Percentiles rank a stretch among this genome's conserved stretches.
Conservation (phyloP, 2,797 vertebrate species). For the Eulemur albifrons region DNA sequence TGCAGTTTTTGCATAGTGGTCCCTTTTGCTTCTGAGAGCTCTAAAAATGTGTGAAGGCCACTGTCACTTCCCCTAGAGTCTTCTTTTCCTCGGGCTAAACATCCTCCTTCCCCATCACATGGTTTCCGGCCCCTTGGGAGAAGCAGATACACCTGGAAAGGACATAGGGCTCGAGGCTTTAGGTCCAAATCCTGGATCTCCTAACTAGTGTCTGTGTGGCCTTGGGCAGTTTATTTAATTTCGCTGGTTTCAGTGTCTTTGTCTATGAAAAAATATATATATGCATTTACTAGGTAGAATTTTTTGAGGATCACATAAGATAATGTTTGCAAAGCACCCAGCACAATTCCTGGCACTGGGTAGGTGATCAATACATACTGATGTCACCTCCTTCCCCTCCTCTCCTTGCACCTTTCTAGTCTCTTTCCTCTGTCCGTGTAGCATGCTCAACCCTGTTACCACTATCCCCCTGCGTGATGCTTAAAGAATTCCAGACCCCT, state of each 20-base stretch:
- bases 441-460: background rate
- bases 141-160: background rate
- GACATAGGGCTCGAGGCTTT: background rate
- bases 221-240: background rate
- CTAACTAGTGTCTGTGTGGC: background rate
- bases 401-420: background rate
- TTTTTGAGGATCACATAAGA: background rate
- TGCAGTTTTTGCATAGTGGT: background rate
- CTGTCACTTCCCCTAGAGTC: background rate
- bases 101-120: background rate
- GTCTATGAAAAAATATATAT: background rate
- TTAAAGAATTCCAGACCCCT: background rate
- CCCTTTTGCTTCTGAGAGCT: background rate
- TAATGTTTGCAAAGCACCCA: background rate
- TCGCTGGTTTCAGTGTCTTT: background rate
- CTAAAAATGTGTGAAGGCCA: background rate
- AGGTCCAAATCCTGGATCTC: background rate
- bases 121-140: background rate
- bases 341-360: background rate
- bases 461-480: rapidly evolving
- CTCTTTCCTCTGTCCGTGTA: background rate
- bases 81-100: background rate
- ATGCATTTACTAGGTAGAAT: background rate
- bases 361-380: background rate
- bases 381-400: background rate